phyloP scores from a whole-genome alignment of 2,797 vertebrate species.

The Megalops cyprinoides region DNA sequence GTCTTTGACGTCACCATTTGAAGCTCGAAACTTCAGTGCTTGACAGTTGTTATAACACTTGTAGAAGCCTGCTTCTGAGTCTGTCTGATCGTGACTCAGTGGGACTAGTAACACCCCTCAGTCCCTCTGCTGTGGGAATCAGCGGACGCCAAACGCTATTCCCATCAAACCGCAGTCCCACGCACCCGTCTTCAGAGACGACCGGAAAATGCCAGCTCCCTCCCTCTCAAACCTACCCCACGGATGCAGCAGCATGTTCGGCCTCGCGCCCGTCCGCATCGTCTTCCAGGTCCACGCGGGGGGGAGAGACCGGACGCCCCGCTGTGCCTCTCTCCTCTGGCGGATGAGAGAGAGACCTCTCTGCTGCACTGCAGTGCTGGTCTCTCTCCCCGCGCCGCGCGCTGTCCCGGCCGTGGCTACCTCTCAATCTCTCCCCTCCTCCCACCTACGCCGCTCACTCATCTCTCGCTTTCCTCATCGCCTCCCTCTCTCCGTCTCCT shows the following conservation, averaged over 20 bases:
- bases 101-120: neutral
- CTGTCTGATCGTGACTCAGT: neutral
- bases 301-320: neutral
- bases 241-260: neutral
- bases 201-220: neutral
- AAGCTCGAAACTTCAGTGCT: neutral
- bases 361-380: slow-evolving; percentile 29
- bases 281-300: neutral
- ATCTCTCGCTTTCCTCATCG: neutral
- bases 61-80: neutral
- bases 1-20: neutral
- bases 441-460: neutral
- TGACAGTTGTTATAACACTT: neutral
- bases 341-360: neutral
- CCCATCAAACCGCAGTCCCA: neutral
- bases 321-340: neutral
- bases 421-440: neutral
- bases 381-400: neutral
- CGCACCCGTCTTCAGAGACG: neutral
- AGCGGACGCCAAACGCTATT: neutral
- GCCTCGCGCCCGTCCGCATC: neutral
- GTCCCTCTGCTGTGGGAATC: neutral
- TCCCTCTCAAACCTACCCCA: slow-evolving; percentile 10
- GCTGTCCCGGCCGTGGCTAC: neutral
- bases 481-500: neutral